Conservation (phyloP, 2,113 vertebrate species). For the Alethe diademata region DNA sequence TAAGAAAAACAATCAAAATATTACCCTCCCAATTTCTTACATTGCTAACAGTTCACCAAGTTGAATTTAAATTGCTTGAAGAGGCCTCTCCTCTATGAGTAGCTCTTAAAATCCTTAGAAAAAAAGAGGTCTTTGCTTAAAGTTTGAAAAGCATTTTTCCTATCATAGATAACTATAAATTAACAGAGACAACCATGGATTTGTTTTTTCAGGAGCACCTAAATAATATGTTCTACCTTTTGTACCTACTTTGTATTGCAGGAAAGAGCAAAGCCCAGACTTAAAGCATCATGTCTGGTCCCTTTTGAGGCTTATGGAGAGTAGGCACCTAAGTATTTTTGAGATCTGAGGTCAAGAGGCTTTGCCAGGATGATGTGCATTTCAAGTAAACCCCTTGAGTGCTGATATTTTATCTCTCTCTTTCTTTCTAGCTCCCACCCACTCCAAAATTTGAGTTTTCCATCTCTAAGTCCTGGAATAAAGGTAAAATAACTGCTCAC, state of each 20-base stretch:
- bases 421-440: constrained; percentile 80
- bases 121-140: not conserved
- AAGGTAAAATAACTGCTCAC: constrained; percentile 75
- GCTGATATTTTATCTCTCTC: not conserved
- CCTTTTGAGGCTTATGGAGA: not conserved
- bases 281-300: not conserved
- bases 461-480: constrained; percentile 84
- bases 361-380: not conserved
- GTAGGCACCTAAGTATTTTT: not conserved
- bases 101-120: not conserved
- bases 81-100: not conserved
- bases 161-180: not conserved
- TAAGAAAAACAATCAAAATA: not conserved
- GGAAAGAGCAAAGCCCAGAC: not conserved
- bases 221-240: not conserved
- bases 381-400: not conserved
- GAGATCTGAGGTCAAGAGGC: not conserved
- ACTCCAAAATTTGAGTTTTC: constrained; percentile 85
- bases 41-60: not conserved
- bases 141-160: not conserved
- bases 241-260: not conserved
- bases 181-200: not conserved
- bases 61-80: not conserved
- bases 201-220: not conserved
- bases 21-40: not conserved